These are phyloP conservation scores for Odiellus spinosus DNA, from an alignment of 2,888 invertebrate species.

Conservation along the genomic window DNA sequence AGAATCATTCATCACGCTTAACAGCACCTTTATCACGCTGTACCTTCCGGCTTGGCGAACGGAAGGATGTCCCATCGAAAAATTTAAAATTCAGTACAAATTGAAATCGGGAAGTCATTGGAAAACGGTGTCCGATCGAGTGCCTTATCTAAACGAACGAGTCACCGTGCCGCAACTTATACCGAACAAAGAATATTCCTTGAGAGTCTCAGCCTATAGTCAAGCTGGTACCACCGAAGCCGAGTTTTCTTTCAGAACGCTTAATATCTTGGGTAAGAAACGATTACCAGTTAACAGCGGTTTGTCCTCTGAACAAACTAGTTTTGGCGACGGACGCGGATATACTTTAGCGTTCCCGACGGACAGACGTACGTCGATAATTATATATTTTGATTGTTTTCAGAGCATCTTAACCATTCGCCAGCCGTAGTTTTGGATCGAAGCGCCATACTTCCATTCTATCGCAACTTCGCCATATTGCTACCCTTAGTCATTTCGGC, in stretches of 20 bases:
- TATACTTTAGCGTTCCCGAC: no score
- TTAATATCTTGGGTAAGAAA: constrained; percentile 18
- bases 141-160: constrained; percentile 6
- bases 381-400: no score
- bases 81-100: constrained; percentile 26
- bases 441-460: constrained; percentile 11
- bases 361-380: no score
- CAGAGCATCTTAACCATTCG: no score
- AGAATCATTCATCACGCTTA: constrained; percentile 24
- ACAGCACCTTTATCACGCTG: constrained; percentile 28
- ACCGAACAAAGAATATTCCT: constrained; percentile 30
- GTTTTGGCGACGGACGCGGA: no score
- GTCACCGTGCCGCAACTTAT: constrained; percentile 22
- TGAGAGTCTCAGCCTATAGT: constrained; percentile 31
- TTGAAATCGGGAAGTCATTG: constrained; percentile 10
- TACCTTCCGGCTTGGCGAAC: constrained; percentile 27
- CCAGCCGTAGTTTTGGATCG: no score
- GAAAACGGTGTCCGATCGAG: constrained; percentile 6
- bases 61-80: constrained; percentile 28
- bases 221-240: constrained; percentile 31
- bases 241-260: constrained; percentile 28
- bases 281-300: no score
- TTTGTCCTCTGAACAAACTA: no score
- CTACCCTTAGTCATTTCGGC: constrained; percentile 20
- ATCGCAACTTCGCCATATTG: constrained; percentile 18